phyloP scores from a whole-genome alignment of 1,140 invertebrate species.

The Myzus persicae region DNA sequence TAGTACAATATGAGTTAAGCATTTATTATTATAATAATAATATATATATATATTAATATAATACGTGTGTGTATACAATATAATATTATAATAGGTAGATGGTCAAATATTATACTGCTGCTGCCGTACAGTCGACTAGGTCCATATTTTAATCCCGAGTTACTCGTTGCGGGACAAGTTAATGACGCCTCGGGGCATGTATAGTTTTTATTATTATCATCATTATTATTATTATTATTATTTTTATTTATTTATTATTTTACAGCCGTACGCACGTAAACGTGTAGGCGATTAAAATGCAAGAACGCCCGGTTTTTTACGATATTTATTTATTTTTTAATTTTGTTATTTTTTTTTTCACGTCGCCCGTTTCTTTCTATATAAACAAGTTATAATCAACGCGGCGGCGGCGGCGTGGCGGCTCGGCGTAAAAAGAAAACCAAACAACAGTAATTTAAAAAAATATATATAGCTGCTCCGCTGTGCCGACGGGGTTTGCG shows the following conservation, averaged over 20 bases:
- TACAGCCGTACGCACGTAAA: constrained; percentile 17
- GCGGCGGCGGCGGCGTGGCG: constrained; percentile 31
- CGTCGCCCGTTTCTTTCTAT: neutral
- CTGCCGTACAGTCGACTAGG: neutral
- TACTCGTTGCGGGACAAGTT: constrained; percentile 35
- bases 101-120: neutral
- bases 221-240: constrained; percentile 33
- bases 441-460: constrained; percentile 57
- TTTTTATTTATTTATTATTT: constrained; percentile 57
- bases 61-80: neutral
- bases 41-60: too few species aligned
- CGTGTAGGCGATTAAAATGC: constrained; percentile 48
- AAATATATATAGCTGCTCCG: neutral
- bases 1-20: neutral
- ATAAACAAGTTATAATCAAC: constrained; percentile 49
- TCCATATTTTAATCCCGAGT: neutral
- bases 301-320: constrained; percentile 49
- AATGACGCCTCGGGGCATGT: constrained; percentile 8
- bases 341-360: neutral
- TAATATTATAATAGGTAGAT: neutral
- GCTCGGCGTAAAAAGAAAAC: constrained; percentile 43
- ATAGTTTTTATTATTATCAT: constrained; percentile 45
- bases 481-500: constrained; percentile 10
- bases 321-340: constrained; percentile 57
- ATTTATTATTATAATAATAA: neutral